These are phyloP conservation scores for Eublepharis macularius DNA, from an alignment of 2,113 vertebrate genomes.

Conservation along the genomic window DNA sequence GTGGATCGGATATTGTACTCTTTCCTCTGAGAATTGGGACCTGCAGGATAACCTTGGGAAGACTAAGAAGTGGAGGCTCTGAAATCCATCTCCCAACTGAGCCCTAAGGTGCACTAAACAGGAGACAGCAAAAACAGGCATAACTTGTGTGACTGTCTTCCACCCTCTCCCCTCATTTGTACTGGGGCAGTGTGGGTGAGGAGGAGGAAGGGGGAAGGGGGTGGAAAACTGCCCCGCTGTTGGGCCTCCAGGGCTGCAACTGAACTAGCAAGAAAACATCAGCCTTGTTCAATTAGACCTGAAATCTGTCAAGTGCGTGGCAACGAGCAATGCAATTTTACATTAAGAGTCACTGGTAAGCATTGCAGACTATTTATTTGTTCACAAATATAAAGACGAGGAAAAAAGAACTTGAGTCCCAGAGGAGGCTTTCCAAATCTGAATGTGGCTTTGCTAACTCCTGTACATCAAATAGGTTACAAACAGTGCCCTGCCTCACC, in stretches of 20 bases:
- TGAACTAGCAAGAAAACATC: conserved; percentile 19
- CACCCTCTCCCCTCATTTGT: conserved; percentile 45
- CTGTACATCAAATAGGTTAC: no score
- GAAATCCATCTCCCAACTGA: not conserved
- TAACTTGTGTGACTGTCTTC: conserved; percentile 1
- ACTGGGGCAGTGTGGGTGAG: conserved; percentile 31
- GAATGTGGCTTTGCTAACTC: no score
- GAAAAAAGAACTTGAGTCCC: no score
- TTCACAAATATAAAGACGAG: no score
- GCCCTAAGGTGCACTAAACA: not conserved
- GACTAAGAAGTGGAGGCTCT: not conserved
- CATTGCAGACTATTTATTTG: not conserved
- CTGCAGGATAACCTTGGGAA: not conserved
- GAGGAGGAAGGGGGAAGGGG: conserved; percentile 42
- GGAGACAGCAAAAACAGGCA: conserved; percentile 48
- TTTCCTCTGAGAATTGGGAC: not conserved
- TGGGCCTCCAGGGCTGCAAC: conserved; percentile 34
- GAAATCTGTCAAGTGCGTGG: conserved; percentile 48
- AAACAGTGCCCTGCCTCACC: no score
- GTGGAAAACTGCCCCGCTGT: conserved; percentile 59
- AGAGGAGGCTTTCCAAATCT: no score
- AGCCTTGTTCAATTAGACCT: conserved; percentile 25
- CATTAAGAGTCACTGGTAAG: not conserved
- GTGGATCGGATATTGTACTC: not conserved
- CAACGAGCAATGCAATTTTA: not conserved